Evolutionary conservation across 2,888 invertebrate genomes (phyloP), one percentile per base, ranked within the genome.

Genomic region (Lamellibrachia columna): DNA sequence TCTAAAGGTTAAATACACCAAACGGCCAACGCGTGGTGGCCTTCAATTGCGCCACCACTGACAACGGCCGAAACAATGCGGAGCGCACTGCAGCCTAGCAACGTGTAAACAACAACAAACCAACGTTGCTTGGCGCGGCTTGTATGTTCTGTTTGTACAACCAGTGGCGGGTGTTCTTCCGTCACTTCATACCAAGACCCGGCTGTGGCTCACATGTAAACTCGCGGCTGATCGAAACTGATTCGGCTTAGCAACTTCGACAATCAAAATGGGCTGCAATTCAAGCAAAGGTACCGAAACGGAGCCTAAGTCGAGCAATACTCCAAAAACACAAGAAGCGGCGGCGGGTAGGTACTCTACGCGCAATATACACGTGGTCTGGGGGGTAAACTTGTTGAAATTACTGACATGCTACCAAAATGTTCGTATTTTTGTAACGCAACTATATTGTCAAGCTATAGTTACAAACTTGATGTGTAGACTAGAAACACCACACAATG

Each of bases 21-120:
- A 75, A 75, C 75, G 75, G 15, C 75, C 2, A 75, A 75, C 75
- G 75, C 75, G 75, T 75, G 75, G 40, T 75, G 75, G 75, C 75
- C 75, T 15, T n/a, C 22, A 75, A 75, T 22, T 75, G 75, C 75
- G 22, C 75, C 22, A 22, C 75, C 15, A 75, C 22, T 75, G 75
- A 75, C 75, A 75, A 75, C 75, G 75, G 75, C 6, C 75, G 75
- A 75, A 75, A 75, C 75, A 75, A 75, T 75, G 75, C 58, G 58
- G 40, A 11, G 58, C 58, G 58, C 58, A 15, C 75, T 15, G n/a
- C 75, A 22, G 75, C 75, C 75, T 75, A 75, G 75, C 75, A 75
- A 75, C 75, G 75, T 22, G 75, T 75, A 75, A 75, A 75, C 75
- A 75, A 75, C 75, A 75, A 75, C 75, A 75, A 75, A 75, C 75